phyloP scores from a whole-genome alignment of 2,113 vertebrate genomes.

The Brachyistius frenatus region DNA sequence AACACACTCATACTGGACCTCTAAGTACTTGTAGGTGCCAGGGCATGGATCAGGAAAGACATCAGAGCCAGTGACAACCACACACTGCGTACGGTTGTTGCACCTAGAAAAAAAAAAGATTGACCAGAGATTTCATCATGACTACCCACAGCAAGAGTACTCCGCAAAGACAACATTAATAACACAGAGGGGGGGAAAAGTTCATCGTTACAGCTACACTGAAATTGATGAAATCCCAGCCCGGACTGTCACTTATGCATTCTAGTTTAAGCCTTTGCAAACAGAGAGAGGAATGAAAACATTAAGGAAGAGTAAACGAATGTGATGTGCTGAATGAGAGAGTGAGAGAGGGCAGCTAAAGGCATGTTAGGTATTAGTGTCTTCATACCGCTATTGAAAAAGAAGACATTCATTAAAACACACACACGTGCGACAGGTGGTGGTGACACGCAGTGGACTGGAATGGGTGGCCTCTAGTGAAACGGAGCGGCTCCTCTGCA shows the following conservation, averaged over 20 bases:
- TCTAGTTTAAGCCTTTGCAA: slow-evolving; percentile 65
- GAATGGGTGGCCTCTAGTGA: slow-evolving; percentile 53
- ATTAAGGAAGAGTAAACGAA: slow-evolving; percentile 60
- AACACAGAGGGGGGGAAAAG: slow-evolving; percentile 37
- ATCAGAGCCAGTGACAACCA: slow-evolving; percentile 98
- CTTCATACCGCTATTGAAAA: slow-evolving; percentile 69
- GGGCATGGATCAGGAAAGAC: slow-evolving; percentile 99
- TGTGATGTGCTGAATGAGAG: slow-evolving; percentile 50
- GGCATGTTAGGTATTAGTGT: slow-evolving; percentile 68
- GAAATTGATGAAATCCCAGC: slow-evolving; percentile 65
- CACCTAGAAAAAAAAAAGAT: slow-evolving; percentile 89
- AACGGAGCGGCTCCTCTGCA: slow-evolving; percentile 49
- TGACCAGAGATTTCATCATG: slow-evolving; percentile 80
- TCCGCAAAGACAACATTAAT: slow-evolving; percentile 68
- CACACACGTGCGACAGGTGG: slow-evolving; percentile 60
- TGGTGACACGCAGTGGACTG: slow-evolving; percentile 52
- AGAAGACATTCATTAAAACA: slow-evolving; percentile 77
- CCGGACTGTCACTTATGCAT: slow-evolving; percentile 59
- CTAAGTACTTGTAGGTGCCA: slow-evolving; percentile 99
- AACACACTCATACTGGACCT: slow-evolving; percentile 99
- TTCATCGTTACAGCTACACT: slow-evolving; percentile 56
- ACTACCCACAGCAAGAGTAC: slow-evolving; percentile 66
- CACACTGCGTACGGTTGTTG: slow-evolving; percentile 99
- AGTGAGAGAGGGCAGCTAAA: slow-evolving; percentile 56
- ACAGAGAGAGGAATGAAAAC: slow-evolving; percentile 66